Evolutionary conservation across 1,140 invertebrate species (phyloP).

Genomic region (Saxidomus purpurata): DNA sequence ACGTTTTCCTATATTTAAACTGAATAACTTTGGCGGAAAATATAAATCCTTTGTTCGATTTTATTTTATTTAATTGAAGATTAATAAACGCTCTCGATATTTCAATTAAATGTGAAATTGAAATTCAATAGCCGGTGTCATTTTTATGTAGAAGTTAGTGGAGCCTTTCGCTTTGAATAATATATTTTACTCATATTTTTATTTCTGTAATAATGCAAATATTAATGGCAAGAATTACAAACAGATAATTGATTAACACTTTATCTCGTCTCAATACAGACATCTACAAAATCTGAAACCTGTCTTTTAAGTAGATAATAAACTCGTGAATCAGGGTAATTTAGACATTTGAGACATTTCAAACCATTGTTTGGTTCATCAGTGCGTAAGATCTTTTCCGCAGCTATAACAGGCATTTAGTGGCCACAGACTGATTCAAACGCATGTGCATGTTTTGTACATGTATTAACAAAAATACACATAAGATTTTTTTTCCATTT

Average conservation of each 20-base stretch:
- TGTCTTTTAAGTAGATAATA: slow-evolving; percentile 20
- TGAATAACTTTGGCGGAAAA: neutral
- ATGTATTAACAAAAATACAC: neutral
- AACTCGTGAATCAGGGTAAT: neutral
- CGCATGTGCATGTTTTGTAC: neutral
- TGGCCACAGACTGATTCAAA: neutral
- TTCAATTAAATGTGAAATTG: slow-evolving; percentile 30
- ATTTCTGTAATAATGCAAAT: neutral
- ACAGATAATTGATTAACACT: neutral
- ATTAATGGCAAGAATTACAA: neutral
- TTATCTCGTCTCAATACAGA: slow-evolving; percentile 1
- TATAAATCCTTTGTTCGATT: neutral
- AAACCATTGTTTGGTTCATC: neutral
- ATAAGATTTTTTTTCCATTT: neutral
- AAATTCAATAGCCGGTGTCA: slow-evolving; percentile 10
- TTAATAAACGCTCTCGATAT: slow-evolving; percentile 5
- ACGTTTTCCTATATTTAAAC: neutral
- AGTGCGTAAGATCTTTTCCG: neutral
- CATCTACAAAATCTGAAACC: slow-evolving; percentile 21
- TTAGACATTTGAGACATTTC: neutral
- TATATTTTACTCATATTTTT: neutral
- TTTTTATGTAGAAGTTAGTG: neutral
- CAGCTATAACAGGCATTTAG: too few relatives aligned
- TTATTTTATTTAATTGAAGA: neutral
- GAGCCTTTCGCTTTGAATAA: neutral